A percentile compares a stretch with the other conserved stretches of the same genome.
phyloP scores from a whole-genome alignment of 2,797 vertebrate genomes.

The Enteromius fasciolatus region DNA sequence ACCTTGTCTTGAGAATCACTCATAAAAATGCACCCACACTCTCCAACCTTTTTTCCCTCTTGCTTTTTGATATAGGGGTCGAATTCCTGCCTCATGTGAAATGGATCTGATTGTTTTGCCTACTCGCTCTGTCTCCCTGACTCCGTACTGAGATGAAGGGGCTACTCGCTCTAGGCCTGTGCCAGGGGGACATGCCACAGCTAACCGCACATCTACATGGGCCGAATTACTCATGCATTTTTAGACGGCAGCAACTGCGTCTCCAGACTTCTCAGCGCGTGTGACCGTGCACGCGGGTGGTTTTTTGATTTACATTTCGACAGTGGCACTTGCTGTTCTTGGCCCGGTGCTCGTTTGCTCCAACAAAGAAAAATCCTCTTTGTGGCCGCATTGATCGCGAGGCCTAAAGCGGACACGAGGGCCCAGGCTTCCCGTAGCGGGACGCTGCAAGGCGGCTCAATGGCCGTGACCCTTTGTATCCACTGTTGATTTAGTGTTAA shows the following conservation, averaged over 20 bases:
- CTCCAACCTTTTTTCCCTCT: conserved; percentile 40
- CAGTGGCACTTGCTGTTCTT: conserved; percentile 86
- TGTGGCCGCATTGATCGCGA: conserved; percentile 70
- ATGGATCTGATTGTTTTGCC: conserved; percentile 62
- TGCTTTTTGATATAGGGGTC: conserved; percentile 60
- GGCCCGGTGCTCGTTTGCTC: conserved; percentile 77
- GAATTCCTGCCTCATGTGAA: conserved; percentile 66
- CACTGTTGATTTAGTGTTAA: conserved; percentile 52
- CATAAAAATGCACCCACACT: conserved; percentile 60
- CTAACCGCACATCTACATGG: conserved; percentile 79
- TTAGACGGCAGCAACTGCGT: conserved; percentile 80
- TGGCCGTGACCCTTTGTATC: conserved; percentile 54
- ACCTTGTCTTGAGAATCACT: conserved; percentile 69
- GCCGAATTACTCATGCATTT: conserved; percentile 84
- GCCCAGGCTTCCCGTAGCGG: conserved; percentile 60
- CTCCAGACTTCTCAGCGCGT: conserved; percentile 76
- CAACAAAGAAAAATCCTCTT: conserved; percentile 85
- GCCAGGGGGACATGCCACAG: conserved; percentile 73
- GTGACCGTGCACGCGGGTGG: conserved; percentile 83
- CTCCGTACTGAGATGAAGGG: conserved; percentile 57
- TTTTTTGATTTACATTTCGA: conserved; percentile 84
- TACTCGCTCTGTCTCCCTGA: conserved; percentile 48
- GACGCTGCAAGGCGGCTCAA: conserved; percentile 2
- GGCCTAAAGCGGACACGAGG: conserved; percentile 64
- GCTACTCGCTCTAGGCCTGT: conserved; percentile 57